Conservation (phyloP, 2,113 vertebrate genomes). For the Hipposideros armiger region DNA sequence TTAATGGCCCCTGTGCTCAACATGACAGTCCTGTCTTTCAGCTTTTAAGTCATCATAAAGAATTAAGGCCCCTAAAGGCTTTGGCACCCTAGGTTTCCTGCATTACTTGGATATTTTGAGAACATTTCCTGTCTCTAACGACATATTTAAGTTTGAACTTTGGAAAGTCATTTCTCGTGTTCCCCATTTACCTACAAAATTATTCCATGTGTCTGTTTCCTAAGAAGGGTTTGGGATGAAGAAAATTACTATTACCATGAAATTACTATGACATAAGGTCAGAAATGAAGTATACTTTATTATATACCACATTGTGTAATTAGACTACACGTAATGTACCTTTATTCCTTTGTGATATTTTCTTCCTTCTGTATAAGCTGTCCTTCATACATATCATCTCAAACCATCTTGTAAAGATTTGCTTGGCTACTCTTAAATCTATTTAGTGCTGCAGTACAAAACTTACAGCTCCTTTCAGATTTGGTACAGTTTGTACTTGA, state of each 20-base stretch:
- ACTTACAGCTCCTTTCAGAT: background rate
- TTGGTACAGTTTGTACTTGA: background rate
- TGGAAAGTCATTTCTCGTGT: conserved; percentile 14
- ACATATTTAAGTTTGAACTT: background rate
- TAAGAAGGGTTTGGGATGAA: background rate
- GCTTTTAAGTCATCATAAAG: background rate
- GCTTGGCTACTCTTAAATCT: background rate
- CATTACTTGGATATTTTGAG: background rate
- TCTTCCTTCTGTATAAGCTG: background rate
- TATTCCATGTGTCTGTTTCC: background rate
- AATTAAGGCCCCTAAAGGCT: background rate
- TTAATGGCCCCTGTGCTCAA: background rate
- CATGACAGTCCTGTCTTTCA: background rate
- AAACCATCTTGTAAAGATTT: background rate
- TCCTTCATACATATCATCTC: background rate
- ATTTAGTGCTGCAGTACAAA: background rate
- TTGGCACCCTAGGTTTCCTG: background rate
- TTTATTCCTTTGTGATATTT: conserved; percentile 5
- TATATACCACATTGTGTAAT: background rate
- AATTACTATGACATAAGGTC: background rate
- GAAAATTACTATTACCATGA: background rate
- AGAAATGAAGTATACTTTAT: background rate
- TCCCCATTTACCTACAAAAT: conserved; percentile 22
- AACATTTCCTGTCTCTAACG: conserved; percentile 12
- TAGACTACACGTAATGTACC: background rate